A percentile compares a stretch with the other conserved stretches of the same genome.
phyloP scores from a whole-genome alignment of 2,113 vertebrate genomes.

The Triplophysa dalaica region DNA sequence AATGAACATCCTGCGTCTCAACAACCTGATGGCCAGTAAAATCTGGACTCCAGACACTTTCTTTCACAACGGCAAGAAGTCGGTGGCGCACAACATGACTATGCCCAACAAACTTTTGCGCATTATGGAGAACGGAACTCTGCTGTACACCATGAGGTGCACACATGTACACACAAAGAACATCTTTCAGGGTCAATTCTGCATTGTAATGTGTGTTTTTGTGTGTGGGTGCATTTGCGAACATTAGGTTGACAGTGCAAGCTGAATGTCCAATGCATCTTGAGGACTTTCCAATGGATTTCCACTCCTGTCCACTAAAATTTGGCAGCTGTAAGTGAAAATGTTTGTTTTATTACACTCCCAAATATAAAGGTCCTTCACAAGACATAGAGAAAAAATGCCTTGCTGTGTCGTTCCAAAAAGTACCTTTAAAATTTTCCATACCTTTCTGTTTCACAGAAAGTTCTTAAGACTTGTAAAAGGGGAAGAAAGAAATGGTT shows the following conservation, averaged over 20 bases:
- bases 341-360: not conserved
- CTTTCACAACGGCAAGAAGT: constrained; percentile 90
- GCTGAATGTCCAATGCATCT: constrained; percentile 95
- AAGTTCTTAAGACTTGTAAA: too few species aligned
- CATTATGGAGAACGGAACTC: constrained; percentile 86
- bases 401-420: too few species aligned
- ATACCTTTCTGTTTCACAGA: too few species aligned
- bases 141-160: constrained; percentile 88
- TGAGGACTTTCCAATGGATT: constrained; percentile 95
- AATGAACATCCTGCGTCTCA: constrained; percentile 87
- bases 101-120: constrained; percentile 89
- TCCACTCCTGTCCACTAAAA: constrained; percentile 91
- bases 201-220: constrained; percentile 36
- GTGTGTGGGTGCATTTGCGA: constrained; percentile 52
- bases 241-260: constrained; percentile 85
- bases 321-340: constrained; percentile 92
- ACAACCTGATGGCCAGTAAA: constrained; percentile 91
- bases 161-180: not conserved
- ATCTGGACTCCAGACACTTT: constrained; percentile 92
- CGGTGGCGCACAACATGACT: constrained; percentile 90
- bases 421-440: too few species aligned
- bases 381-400: too few species aligned
- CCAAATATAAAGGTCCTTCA: too few species aligned
- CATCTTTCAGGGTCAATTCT: not conserved
- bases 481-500: too few species aligned